phyloP scores from a whole-genome alignment of 2,888 invertebrate genomes.

The Oscheius sp. region DNA sequence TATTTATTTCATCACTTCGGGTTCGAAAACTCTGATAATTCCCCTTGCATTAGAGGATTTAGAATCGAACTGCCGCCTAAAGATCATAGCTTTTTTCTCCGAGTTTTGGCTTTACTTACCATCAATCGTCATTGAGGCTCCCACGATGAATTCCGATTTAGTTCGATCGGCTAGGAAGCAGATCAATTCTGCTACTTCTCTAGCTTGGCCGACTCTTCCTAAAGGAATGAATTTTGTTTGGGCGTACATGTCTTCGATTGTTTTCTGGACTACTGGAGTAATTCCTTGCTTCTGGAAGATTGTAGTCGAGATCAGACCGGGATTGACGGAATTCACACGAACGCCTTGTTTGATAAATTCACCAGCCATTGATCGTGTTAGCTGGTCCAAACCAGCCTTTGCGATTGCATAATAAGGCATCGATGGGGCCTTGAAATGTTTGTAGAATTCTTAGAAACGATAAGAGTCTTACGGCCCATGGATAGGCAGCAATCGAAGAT shows the following conservation, averaged over 20 bases:
- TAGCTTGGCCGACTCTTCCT: conserved; percentile 4
- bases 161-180: conserved; percentile 35
- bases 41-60: conserved; percentile 13
- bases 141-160: conserved; percentile 36
- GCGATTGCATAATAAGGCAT: conserved; percentile 26
- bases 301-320: neutral
- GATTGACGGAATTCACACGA: conserved; percentile 26
- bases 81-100: no score
- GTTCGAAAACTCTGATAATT: neutral
- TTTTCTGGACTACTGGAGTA: neutral
- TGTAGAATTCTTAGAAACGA: no score
- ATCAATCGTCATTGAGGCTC: conserved; percentile 34
- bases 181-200: conserved; percentile 34
- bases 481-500: conserved; percentile 11
- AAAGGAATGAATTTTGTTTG: conserved; percentile 1
- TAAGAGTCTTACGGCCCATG: conserved; percentile 6
- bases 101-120: conserved; percentile 19
- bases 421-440: conserved; percentile 15
- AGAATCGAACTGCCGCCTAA: conserved; percentile 32
- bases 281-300: conserved; percentile 18
- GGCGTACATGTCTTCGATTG: neutral
- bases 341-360: conserved; percentile 20
- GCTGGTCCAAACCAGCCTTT: conserved; percentile 24
- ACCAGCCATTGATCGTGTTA: conserved; percentile 20
- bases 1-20: neutral